Evolutionary conservation across 2,797 vertebrate species (phyloP), one percentile per base, ranked within the genome.

Genomic region (Vireo griseus): DNA sequence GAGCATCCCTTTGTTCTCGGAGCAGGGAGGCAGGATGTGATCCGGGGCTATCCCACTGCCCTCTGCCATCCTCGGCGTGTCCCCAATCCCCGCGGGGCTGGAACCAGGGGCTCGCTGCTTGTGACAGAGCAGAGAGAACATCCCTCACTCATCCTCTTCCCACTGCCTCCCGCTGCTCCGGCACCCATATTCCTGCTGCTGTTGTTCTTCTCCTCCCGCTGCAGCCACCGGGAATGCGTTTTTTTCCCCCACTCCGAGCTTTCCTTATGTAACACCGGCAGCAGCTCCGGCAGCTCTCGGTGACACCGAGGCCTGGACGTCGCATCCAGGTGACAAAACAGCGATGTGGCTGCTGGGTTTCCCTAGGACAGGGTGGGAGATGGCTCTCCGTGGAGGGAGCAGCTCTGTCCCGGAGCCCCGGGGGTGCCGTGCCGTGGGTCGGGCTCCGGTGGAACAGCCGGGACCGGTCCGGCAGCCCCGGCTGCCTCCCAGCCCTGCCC

Each of bases 1-100:
- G 79, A 7, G 2, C 89, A 42, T 78, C 80, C 80, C 90, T 91
- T 95, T 96, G 94, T 94, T 91, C 87, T 63, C 16, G 1, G 65
- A 58, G 67, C 78, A 5, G 73, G 22, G 63, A 35, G 42, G 26
- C 47, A 18, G 80, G 48, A 16, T 6, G 45, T 0, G 3, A 0
- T 1, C 10, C 3, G 72, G 1, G 78, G 44, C 35, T 15, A 35
- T 58, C 62, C 52, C 33, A 0, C 25, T 22, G 29, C 45, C 59
- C 44, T 33, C 31, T 9, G 0, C 13, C 48, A 4, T 47, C n/a
- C 61, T 22, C 7, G 3, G 2, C 5, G 15, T 3, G 9, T 40
- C 45, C 61, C 61, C 58, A 9, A 1, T 10, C 17, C 35, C 26
- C 1, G 24, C 16, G 15, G 37, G 12, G 6, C 50, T 10, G 63